These are phyloP conservation scores for Patella vulgata DNA, from an alignment of 1,140 invertebrate species.

Conservation along the genomic window DNA sequence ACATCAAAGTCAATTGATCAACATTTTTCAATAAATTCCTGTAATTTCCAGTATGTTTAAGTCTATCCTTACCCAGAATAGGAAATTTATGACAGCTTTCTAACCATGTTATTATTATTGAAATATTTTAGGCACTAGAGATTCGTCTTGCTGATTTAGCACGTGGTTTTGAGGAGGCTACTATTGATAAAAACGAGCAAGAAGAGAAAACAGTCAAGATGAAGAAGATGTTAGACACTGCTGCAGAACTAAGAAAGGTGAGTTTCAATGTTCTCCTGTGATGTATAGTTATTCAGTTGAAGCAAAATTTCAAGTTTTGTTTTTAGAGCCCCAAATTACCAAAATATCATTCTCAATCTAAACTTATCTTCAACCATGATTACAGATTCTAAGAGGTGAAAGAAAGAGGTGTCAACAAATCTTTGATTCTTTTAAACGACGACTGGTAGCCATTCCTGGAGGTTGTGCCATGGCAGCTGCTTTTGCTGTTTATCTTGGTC, in stretches of 20 bases:
- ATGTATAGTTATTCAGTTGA: too few relatives aligned
- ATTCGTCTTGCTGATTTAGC: conserved; percentile 61
- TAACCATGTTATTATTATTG: too few relatives aligned
- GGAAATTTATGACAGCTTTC: too few relatives aligned
- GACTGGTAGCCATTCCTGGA: conserved; percentile 55
- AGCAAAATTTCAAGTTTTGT: too few relatives aligned
- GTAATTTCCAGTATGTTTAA: background rate
- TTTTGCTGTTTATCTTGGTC: conserved; percentile 63
- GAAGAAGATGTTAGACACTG: conserved; percentile 63
- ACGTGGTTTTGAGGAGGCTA: conserved; percentile 65
- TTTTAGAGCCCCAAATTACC: too few relatives aligned
- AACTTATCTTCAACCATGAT: too few relatives aligned
- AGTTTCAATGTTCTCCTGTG: conserved; percentile 1
- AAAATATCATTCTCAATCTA: too few relatives aligned
- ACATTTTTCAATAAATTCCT: background rate
- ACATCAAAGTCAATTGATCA: background rate
- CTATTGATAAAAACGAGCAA: conserved; percentile 67
- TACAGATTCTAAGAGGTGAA: conserved; percentile 61
- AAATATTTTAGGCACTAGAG: conserved; percentile 60
- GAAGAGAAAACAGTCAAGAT: conserved; percentile 64
- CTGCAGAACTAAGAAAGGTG: conserved; percentile 62
- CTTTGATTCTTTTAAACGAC: conserved; percentile 54
- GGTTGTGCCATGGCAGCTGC: conserved; percentile 62
- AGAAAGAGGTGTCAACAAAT: conserved; percentile 60
- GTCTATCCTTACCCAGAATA: too few relatives aligned